Evolutionary conservation across 2,113 vertebrate genomes (phyloP).

Genomic region (Arizona elegans): DNA sequence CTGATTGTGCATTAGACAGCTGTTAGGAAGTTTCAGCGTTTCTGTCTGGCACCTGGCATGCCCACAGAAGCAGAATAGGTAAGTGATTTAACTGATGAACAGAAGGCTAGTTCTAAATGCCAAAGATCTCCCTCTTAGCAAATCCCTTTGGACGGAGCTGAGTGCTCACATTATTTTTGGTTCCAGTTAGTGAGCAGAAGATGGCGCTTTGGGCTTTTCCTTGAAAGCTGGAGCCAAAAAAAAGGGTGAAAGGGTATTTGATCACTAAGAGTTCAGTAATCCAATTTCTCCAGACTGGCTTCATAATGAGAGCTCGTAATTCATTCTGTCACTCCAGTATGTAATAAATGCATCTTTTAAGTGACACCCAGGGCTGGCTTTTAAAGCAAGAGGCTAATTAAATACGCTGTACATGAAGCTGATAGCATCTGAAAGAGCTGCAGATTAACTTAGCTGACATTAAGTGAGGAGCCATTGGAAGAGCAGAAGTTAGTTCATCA

Average conservation of each 20-base stretch:
- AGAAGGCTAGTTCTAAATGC: rapidly evolving
- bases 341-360: conserved; percentile 43
- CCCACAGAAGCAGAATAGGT: background rate
- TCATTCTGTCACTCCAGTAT: conserved; percentile 47
- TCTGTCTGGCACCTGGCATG: background rate
- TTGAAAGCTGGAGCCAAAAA: background rate
- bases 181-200: conserved; percentile 34
- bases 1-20: background rate
- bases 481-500: background rate
- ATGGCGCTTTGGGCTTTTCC: conserved; percentile 42
- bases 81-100: background rate
- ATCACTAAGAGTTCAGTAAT: conserved; percentile 18
- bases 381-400: conserved; percentile 52
- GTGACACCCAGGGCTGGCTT: conserved; percentile 42
- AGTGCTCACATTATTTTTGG: background rate
- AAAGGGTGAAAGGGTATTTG: background rate
- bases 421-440: conserved; percentile 9
- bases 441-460: conserved; percentile 2
- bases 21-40: background rate
- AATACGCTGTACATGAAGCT: conserved; percentile 32
- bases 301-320: conserved; percentile 40
- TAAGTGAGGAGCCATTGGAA: conserved; percentile 4
- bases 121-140: background rate
- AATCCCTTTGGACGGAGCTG: background rate
- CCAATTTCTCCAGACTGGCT: conserved; percentile 40